These are phyloP conservation scores for Calonectris borealis DNA, from an alignment of 2,113 vertebrate species.

Conservation along the genomic window DNA sequence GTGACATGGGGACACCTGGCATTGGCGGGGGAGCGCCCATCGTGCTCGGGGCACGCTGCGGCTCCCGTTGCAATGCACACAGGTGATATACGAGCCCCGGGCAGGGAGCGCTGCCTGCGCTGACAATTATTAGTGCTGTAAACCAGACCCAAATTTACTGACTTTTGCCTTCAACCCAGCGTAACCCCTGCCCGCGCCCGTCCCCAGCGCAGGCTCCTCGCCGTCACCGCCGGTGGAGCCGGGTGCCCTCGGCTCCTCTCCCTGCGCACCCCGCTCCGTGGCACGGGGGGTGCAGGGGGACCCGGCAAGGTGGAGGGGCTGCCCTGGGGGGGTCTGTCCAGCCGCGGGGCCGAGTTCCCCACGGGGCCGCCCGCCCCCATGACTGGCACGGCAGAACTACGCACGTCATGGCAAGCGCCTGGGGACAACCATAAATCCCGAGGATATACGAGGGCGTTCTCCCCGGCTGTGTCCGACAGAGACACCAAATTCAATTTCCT, in stretches of 20 bases:
- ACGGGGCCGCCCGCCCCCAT: fast-evolving
- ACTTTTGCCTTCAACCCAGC: not conserved
- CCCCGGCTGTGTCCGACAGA: conserved; percentile 65
- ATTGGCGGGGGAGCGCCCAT: not conserved
- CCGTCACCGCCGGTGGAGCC: fast-evolving
- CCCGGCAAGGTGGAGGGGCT: fast-evolving
- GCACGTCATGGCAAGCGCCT: fast-evolving
- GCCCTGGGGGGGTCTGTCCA: not conserved
- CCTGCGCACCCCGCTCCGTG: fast-evolving
- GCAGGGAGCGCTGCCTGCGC: not conserved
- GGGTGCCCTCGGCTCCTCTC: fast-evolving
- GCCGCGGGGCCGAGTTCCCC: fast-evolving
- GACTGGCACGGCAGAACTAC: not conserved
- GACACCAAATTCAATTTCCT: conserved; percentile 76
- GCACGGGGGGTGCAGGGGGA: fast-evolving
- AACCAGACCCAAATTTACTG: not conserved
- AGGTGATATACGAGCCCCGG: not conserved
- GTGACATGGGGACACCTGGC: not conserved
- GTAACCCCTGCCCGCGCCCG: not conserved
- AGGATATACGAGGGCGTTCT: conserved; percentile 64
- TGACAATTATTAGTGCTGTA: not conserved
- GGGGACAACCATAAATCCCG: conserved; percentile 59
- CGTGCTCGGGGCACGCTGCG: fast-evolving
- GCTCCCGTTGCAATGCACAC: fast-evolving
- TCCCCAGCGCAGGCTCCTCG: fast-evolving